phyloP scores from a whole-genome alignment of 1,140 invertebrate genomes.

The Eurosta solidaginis region DNA sequence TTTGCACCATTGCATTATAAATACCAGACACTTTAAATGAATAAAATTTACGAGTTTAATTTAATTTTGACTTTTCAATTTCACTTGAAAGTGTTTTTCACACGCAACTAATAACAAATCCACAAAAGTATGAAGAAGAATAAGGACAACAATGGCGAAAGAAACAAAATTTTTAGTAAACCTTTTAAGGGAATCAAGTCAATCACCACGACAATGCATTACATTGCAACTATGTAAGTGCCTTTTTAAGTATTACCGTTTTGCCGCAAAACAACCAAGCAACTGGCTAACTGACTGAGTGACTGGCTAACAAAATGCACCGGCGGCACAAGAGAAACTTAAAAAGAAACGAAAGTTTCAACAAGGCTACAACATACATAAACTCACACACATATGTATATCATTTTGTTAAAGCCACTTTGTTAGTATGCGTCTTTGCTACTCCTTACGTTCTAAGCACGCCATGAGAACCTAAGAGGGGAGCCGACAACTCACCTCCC shows the following conservation, averaged over 20 bases:
- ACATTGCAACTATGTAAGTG: not conserved
- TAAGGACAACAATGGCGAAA: not conserved
- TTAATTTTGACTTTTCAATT: conserved; percentile 20
- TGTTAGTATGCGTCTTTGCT: not conserved
- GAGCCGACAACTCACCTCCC: not conserved
- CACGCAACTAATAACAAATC: not conserved
- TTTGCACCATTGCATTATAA: not conserved
- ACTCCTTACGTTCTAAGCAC: not conserved
- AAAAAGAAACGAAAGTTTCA: not conserved
- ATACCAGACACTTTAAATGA: not conserved
- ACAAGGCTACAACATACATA: not conserved
- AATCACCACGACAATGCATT: not conserved
- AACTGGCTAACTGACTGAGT: not conserved
- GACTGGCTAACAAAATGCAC: not conserved
- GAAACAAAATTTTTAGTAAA: not conserved
- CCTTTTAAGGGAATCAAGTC: not conserved
- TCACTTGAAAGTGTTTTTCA: conserved; percentile 8
- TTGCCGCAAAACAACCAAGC: not conserved
- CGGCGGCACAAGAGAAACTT: not conserved
- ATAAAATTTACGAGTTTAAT: conserved; percentile 1
- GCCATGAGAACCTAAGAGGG: no score
- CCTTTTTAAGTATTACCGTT: no score
- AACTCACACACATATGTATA: no score
- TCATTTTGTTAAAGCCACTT: not conserved
- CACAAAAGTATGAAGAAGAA: not conserved